These are phyloP conservation scores for Atethmia centrago DNA, from an alignment of 2,888 invertebrate species.

Conservation along the genomic window DNA sequence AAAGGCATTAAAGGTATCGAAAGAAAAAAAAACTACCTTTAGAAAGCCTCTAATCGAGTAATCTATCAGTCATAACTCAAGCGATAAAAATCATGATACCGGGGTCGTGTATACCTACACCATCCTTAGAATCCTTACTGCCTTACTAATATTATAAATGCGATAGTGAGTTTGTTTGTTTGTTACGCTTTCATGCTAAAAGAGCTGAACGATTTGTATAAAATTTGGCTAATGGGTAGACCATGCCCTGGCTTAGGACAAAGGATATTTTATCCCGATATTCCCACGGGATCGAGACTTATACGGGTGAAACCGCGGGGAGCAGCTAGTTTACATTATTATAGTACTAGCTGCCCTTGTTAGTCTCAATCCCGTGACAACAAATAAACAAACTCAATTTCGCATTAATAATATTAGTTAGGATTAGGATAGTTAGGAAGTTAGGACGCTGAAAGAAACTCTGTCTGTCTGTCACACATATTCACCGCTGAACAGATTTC, in stretches of 20 bases:
- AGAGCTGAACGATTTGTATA: neutral
- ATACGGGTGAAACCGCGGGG: too few relatives aligned
- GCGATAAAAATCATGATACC: neutral
- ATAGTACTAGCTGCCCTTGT: too few relatives aligned
- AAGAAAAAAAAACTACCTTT: slow-evolving; percentile 4
- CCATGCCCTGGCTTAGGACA: neutral
- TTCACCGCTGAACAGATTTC: too few relatives aligned
- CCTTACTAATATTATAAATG: neutral
- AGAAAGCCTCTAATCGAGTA: slow-evolving; percentile 16
- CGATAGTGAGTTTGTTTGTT: neutral
- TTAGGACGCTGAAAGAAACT: too few relatives aligned
- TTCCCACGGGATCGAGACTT: too few relatives aligned
- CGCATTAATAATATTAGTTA: too few relatives aligned
- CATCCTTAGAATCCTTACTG: neutral
- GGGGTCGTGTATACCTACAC: neutral
- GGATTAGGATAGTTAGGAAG: too few relatives aligned
- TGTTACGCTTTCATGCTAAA: neutral
- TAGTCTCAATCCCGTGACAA: too few relatives aligned
- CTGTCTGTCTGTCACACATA: too few relatives aligned
- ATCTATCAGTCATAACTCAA: slow-evolving; percentile 28
- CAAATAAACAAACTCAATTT: too few relatives aligned
- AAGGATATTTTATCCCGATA: neutral
- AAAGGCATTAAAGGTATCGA: neutral
- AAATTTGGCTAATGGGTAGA: neutral
- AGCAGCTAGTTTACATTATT: too few relatives aligned